phyloP scores from a whole-genome alignment of 1,140 invertebrate genomes.

The Luehdorfia chinensis region DNA sequence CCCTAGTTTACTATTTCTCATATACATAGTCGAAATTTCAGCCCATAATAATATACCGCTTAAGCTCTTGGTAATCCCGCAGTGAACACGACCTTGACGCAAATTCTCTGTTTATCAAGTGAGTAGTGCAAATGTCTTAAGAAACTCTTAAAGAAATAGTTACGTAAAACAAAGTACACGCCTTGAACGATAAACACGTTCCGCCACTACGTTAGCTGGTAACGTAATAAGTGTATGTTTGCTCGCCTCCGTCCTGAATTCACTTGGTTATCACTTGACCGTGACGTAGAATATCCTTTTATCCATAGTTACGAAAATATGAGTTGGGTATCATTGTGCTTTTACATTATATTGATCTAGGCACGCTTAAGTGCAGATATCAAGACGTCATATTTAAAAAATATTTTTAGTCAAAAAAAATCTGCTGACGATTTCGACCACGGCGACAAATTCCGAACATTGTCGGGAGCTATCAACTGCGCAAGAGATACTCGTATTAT shows the following conservation, averaged over 20 bases:
- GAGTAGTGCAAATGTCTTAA: slow-evolving; percentile 8
- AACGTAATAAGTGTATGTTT: slow-evolving; percentile 11
- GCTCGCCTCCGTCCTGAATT: not conserved
- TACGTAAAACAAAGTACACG: slow-evolving; percentile 6
- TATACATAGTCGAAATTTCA: too few species aligned
- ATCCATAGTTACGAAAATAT: slow-evolving; percentile 8
- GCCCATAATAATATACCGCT: too few species aligned
- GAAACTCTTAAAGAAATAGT: slow-evolving; percentile 1
- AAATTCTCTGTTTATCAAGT: slow-evolving; percentile 10
- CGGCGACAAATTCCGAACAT: too few species aligned
- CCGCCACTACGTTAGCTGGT: not conserved
- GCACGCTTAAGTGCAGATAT: too few species aligned
- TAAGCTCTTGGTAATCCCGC: slow-evolving; percentile 41
- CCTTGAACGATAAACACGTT: not conserved
- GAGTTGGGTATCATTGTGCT: too few species aligned
- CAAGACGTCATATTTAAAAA: too few species aligned
- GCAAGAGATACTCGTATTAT: too few species aligned
- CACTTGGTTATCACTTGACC: slow-evolving; percentile 3
- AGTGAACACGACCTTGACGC: slow-evolving; percentile 29
- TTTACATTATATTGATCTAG: too few species aligned
- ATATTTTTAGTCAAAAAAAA: too few species aligned
- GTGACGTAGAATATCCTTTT: slow-evolving; percentile 1
- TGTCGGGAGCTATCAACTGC: too few species aligned
- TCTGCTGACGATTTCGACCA: too few species aligned
- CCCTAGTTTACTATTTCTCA: too few species aligned